Evolutionary conservation across 2,113 vertebrate genomes (phyloP).

Genomic region (Ochotona curzoniae): DNA sequence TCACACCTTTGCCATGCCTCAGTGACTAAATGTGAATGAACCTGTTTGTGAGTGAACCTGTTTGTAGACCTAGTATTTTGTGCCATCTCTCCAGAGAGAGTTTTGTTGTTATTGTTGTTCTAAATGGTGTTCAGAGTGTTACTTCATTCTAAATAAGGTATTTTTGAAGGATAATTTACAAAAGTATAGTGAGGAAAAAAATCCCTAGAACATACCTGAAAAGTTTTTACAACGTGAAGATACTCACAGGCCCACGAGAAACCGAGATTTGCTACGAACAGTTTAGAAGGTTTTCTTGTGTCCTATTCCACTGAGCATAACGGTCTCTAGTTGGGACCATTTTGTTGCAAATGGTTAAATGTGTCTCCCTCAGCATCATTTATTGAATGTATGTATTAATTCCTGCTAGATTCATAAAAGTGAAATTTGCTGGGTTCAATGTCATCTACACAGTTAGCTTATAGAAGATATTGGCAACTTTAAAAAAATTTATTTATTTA

Average conservation of each 20-base stretch:
- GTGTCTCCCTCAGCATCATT: not conserved
- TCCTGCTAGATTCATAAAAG: not conserved
- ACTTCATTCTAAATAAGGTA: not conserved
- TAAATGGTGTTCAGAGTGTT: not conserved
- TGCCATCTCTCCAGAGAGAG: not conserved
- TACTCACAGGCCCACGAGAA: not conserved
- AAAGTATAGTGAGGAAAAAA: not conserved
- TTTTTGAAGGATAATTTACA: not conserved
- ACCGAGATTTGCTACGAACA: not conserved
- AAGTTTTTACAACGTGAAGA: slow-evolving; percentile 5
- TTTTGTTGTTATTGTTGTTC: not conserved
- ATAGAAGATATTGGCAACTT: not conserved
- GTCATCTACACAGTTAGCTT: not conserved
- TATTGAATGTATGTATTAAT: not conserved
- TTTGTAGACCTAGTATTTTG: not conserved
- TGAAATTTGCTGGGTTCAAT: not conserved
- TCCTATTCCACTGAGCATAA: not conserved
- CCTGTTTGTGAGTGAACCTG: not conserved
- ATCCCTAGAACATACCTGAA: not conserved
- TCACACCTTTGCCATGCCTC: not conserved
- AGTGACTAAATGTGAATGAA: not conserved
- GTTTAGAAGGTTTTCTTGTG: not conserved
- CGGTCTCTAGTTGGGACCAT: too few relatives aligned
- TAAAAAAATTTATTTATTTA: too few relatives aligned
- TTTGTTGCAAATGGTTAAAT: too few relatives aligned